Evolutionary conservation across 2,113 vertebrate species (phyloP), one percentile per base, ranked within the genome.

Genomic region (Chelonoidis abingdonii): DNA sequence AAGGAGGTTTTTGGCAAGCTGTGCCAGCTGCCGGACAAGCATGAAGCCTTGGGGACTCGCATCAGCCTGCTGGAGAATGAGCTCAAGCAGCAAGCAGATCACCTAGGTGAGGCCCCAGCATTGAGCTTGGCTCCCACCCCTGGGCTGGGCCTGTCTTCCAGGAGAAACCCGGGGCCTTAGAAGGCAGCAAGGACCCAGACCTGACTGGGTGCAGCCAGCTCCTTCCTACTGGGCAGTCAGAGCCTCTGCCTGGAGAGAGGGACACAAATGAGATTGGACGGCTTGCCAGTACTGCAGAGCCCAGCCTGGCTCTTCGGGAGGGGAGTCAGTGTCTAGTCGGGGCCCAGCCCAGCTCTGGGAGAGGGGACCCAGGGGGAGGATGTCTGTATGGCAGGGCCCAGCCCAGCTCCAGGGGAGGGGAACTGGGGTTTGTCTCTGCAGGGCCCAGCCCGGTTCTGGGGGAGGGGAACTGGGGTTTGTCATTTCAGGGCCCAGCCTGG

Each of bases 1-100:
- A 69, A 56, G 0, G 12, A 85, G 50, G 27, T 52, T 8, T 47
- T 76, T 0, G 47, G 47, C 10, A 49, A 82, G 13, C 82, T 95
- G 57, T 75, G 83, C n/a, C 84, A 86, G 12, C 53, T 96, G 89
- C 54, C 91, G 2, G 82, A 82, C 72, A 84, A 90, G 41, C 93
- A 94, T 0, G 1, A 95, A 22, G 49, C 17, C 0, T 1, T 12
- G 31, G 52, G 16, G 4, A 29, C 10, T 27, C 11, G 10, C 1
- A 54, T 91, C 10, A 80, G 80, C n/a, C 14, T 5, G 38, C 10
- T 8, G 0, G 52, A 97, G 83, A 95, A 62, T 29, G 84, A 1
- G 6, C 78, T 95, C 52, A 95, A 89, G 76, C 87, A 83, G 41
- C 78, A 49, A 2, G 8, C 80, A 10, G 53, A 38, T 75, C 50